Base-by-base conservation (phyloP, 2,888 invertebrate genomes). In the Rhagium mordax region DNA sequence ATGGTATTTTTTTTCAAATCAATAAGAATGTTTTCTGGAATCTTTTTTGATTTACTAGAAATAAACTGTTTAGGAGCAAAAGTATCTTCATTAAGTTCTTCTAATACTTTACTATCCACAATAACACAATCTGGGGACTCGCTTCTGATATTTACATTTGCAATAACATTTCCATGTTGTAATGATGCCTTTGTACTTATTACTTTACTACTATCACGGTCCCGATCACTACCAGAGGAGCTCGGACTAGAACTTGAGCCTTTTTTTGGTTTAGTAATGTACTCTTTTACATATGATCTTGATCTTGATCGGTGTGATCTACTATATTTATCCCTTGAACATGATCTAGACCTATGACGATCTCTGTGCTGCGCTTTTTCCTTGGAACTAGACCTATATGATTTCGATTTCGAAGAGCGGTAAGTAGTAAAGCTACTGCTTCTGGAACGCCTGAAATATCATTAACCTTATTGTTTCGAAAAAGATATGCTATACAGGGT, bases 1-100 rank as follows among this genome's bases (percentile, higher is more conserved):
- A 94, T 92, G 20, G 93, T 94, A 81, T 94, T 92, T 1, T 92
- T 90, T 78, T 91, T 91, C 67, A 94, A 89, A 83, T 95, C 94
- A 74, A 94, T 94, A 0, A 94, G 91, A 79, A 94, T 94, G 84
- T 92, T 93, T 79, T 92, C 91, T 3, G 91, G 88, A 47, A 91
- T 89, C 78, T 92, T 93, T 77, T 93, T 92, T 20, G 77, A 82
- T 78, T 88, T 89, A 33, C 90, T 90, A 0, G 90, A 90, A 20
- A 81, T 83, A 80, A 90, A 90, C 74, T 87, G 83, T 78, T 91
- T 92, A 0, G 90, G 93, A 8, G 90, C 89, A 86, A 94, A 95
- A 13, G 90, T 89, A 74, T 94, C 94, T 74, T 90, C 91, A 81
- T 95, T 94, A 49, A 94, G 91, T 82, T 94, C 93, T 1, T 92